These are phyloP conservation scores for Dasypus novemcinctus DNA, from an alignment of 2,113 vertebrate species.

Conservation along the genomic window DNA sequence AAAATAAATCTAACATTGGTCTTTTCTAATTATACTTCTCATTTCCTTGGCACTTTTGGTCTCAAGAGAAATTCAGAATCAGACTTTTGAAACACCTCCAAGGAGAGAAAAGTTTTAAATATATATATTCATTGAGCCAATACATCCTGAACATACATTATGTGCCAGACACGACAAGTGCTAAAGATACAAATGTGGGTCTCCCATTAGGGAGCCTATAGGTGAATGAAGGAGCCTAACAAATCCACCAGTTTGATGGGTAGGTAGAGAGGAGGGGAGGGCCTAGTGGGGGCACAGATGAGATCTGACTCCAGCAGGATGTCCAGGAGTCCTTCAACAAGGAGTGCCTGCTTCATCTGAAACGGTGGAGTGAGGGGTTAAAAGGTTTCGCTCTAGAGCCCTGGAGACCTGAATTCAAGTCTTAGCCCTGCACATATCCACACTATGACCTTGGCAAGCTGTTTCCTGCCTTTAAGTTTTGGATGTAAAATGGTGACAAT, in stretches of 20 bases:
- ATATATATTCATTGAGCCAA: neutral
- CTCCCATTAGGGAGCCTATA: neutral
- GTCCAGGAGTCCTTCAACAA: neutral
- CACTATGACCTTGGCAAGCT: neutral
- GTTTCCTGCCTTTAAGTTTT: neutral
- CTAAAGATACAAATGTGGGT: neutral
- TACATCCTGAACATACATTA: neutral
- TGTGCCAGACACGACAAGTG: neutral
- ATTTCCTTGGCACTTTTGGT: neutral
- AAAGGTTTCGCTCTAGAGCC: neutral
- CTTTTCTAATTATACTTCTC: neutral
- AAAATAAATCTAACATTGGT: neutral
- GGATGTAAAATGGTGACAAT: neutral
- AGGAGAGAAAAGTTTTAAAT: neutral
- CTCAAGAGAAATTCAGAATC: neutral
- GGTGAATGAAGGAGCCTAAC: neutral
- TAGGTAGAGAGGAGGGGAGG: neutral
- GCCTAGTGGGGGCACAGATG: no score
- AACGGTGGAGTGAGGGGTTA: neutral
- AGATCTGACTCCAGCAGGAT: neutral
- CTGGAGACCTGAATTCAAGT: neutral
- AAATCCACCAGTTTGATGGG: no score
- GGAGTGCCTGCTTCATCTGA: neutral
- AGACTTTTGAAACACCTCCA: neutral
- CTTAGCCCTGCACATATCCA: neutral